Evolutionary conservation across 2,113 vertebrate genomes (phyloP), one percentile per base, ranked within the genome.

Genomic region (Labeo rohita): DNA sequence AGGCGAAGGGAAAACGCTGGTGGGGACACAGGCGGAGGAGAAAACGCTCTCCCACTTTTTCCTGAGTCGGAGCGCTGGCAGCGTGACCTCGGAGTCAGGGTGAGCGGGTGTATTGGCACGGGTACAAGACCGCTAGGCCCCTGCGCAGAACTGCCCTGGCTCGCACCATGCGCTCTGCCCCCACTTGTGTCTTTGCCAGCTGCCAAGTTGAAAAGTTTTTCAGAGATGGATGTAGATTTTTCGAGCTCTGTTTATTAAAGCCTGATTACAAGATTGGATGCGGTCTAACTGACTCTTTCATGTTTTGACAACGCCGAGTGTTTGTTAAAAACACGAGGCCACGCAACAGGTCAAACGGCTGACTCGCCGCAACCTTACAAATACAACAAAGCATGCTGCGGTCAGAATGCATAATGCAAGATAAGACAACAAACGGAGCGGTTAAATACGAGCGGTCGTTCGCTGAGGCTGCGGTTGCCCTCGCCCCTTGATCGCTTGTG

Each of bases 181-280:
- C 86, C 84, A 43, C 92, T 91, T 93, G 92, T 93, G 90, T 91
- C 92, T 94, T 89, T 88, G 91, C 91, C 93, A 93, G 93, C 93
- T 86, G 94, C 92, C 89, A 87, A 83, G 28, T 75, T 86, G 93
- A 90, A 90, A 89, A 93, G 93, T 87, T 93, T 93, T 92, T 93
- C 88, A 91, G 91, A 92, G 89, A 92, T 92, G 91, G 87, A 92
- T 92, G 87, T 80, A 87, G 90, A 94, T 94, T 84, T 88, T 90
- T 92, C 89, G 82, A 91, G 89, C 86, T 88, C 91, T 83, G 87
- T 89, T 90, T 89, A 84, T 89, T 92, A 90, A 92, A 89, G 84
- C 78, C 72, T 90, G 91, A 94, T 94, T 89, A 79, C 83, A 88
- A 85, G 89, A 86, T 90, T 92, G 91, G 80, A 87, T 80, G 28